Base-by-base conservation (phyloP, 1,140 invertebrate species). In the Halictus rubicundus region DNA sequence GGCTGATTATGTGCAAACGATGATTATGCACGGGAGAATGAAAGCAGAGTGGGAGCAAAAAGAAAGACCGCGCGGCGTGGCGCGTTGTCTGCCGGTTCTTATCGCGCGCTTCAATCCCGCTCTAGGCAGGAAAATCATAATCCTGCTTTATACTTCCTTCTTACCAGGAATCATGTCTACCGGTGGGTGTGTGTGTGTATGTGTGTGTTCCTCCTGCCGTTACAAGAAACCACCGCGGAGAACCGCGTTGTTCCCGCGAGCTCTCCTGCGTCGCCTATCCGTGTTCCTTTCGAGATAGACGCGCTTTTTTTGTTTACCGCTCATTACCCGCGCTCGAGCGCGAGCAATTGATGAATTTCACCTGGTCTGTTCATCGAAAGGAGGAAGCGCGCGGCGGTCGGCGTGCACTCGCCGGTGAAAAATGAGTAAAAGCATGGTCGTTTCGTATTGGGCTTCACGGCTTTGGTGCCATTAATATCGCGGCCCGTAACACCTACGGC, bases 121-220 rank as follows among this genome's bases (percentile, higher is more conserved):
- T 52, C 64, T 46, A 65, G 74, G 74, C 66, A 77, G 65, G 74
- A 68, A 76, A 76, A 76, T 76, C 65, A 42, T 68, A 68, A 76
- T 76, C 54, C 63, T 46, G 39, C 27, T 68, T 68, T 42, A 57
- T 68, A 42, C 64, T 68, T 76, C 65, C 74, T 46, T 76, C 54
- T 25, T 39, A 68, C 32, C 21, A 21, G 25, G 64, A 76, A 76
- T 59, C 60, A 10, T 63, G 60, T n/a, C 12, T 39, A 14, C 16
- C 52, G 73, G 19, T 68, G 52, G 12, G 42, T 42, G 32, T 32
- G 32, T n/a, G 52, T 46, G 42, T 42, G 32, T 32, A n/a, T n/a
- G 52, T 46, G 42, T 42, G 32, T 32, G 32, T n/a, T 42, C 46
- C 8, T 8, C 72, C n/a, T 25, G 32, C n/a, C 49, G 49, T 5